Evolutionary conservation across 2,888 invertebrate genomes (phyloP), one percentile per base, ranked within the genome.

Genomic region (Hirtodrosophila alboralis): DNA sequence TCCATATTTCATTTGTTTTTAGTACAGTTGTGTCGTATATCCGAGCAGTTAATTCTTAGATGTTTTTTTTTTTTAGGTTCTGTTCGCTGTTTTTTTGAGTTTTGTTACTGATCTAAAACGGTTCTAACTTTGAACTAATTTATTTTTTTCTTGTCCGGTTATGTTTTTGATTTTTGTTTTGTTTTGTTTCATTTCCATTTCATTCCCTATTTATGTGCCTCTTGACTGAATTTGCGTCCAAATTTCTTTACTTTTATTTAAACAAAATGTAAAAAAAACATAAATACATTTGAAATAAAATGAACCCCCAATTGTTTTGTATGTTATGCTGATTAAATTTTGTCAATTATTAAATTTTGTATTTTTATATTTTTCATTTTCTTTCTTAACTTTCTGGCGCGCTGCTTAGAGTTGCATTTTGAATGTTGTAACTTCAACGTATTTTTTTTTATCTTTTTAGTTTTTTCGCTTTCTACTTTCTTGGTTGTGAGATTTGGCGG

Each of bases 181-280:
- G 30, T 9, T 44, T 43, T 60, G 27, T 47, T 58, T 34, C 31
- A 37, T 53, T 60, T 37, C 31, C 40, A 44, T 60, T 60, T 41
- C 23, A 18, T 62, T 62, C 27, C 33, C 7, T 61, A 7, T 53
- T 36, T 14, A 27, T 71, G 26, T 59, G 12, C 41, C 43, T 31
- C 21, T 41, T 18, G 14, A 21, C 54, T 59, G 49, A 41, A 75
- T 76, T 76, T 79, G 76, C 77, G 77, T 77, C 81, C 60, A 61
- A 67, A 53, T 54, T 59, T 43, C 21, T 37, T 52, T 12, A 40
- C 36, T 9, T 45, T 36, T 18, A 5, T 37, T 18, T 23, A 27
- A 74, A 70, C 56, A 61, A 51, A 52, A n/a, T n/a, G n/a, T n/a
- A n/a, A n/a, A n/a, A n/a, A n/a, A n/a, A n/a, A n/a, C n/a, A n/a